Percentiles rank a stretch among this genome's conserved stretches.
Conservation (phyloP, 2,797 vertebrate genomes). For the Varecia variegata region DNA sequence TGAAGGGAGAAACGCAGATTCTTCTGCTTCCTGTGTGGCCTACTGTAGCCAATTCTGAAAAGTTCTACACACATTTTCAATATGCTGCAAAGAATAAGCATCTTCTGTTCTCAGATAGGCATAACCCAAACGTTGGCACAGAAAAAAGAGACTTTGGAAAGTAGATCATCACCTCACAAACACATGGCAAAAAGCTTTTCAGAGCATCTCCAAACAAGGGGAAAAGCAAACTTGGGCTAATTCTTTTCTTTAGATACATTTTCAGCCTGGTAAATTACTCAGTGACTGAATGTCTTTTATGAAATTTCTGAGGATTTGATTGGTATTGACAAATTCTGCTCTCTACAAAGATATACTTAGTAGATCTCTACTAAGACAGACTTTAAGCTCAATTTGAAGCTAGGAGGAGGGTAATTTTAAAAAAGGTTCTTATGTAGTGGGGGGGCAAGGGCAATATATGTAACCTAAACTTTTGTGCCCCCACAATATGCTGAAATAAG, state of each 20-base stretch:
- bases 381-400: not conserved
- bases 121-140: not conserved
- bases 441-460: too few species aligned
- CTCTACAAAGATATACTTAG: not conserved
- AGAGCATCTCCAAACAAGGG: not conserved
- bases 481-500: too few species aligned
- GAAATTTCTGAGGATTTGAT: slow-evolving; percentile 3
- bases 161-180: not conserved
- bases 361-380: not conserved
- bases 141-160: not conserved
- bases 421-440: too few species aligned
- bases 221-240: not conserved
- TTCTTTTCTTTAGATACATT: slow-evolving; percentile 4
- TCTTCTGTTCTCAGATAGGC: not conserved
- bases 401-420: not conserved
- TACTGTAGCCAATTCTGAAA: not conserved
- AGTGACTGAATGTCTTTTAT: not conserved
- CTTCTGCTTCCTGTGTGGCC: not conserved
- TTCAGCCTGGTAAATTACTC: slow-evolving; percentile 20
- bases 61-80: not conserved
- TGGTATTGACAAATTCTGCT: not conserved
- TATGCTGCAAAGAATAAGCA: not conserved
- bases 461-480: too few species aligned
- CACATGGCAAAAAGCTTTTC: not conserved
- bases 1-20: not conserved